Base-by-base conservation (phyloP, 2,888 invertebrate genomes). In the Sipha maydis region DNA sequence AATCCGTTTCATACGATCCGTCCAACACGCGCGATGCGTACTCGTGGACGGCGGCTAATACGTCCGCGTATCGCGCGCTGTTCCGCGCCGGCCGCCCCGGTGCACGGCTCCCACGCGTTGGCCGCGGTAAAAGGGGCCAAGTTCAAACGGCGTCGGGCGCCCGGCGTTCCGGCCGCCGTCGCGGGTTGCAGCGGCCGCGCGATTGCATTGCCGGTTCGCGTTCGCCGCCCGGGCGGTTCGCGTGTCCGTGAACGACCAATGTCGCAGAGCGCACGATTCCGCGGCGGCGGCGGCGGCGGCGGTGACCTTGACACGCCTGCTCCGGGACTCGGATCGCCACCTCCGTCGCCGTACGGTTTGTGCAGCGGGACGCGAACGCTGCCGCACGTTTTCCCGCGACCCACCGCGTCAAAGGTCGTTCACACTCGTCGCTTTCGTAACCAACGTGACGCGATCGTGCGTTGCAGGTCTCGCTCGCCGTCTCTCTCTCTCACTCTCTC, bases 201-300 rank as follows among this genome's bases (percentile, higher is more conserved):
- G 48, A 19, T 77, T 77, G 77, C 78, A 54, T 54, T 56, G 78
- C 76, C 34, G 54, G 73, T 17, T 17, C 3, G 31, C 34, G 76
- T 25, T 31, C 61, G 19, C 34, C 38, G 76, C 41, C 71, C 78
- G 77, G 48, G 38, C 80, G 67, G 79, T 7, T 17, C 21, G 25
- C 86, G 86, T 14, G 48, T 71, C 86, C 86, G 86, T 86, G 86
- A 86, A 86, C 86, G 86, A 80, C 80, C 86, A 86, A 86, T 86
- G 86, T 86, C 86, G 41, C 86, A n/a, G 38, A 38, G 38, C 56
- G 75, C 86, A 86, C 86, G 86, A 86, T 75, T 86, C 86, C 41
- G 86, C 86, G 71, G 14, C 48, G 48, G 48, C n/a, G n/a, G n/a
- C n/a, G n/a, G n/a, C n/a, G n/a, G 85, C 48, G 48, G 14, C 48